These are phyloP conservation scores for Sandelia bainsii DNA, from an alignment of 2,797 vertebrate species.

Conservation along the genomic window DNA sequence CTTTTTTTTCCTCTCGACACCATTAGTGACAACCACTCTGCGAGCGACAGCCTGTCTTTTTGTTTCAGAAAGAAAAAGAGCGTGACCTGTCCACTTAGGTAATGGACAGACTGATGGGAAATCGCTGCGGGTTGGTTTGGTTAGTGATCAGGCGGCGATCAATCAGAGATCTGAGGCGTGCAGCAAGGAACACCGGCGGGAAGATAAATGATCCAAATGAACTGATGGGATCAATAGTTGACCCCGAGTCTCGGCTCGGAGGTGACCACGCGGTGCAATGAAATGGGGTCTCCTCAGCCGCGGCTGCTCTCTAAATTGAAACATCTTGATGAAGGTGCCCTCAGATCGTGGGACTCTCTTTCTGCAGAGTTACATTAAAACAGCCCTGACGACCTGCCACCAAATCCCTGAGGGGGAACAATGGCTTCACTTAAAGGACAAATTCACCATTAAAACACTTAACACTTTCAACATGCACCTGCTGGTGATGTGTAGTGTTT, in stretches of 20 bases:
- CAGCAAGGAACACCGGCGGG: neutral
- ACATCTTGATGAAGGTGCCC: slow-evolving; percentile 51
- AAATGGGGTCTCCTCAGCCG: slow-evolving; percentile 22
- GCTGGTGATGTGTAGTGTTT: neutral
- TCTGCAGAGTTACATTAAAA: slow-evolving; percentile 10
- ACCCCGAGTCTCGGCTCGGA: slow-evolving; percentile 26
- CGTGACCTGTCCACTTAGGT: slow-evolving; percentile 35
- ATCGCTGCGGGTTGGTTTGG: slow-evolving; percentile 25
- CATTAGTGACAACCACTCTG: neutral
- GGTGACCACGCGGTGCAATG: slow-evolving; percentile 12
- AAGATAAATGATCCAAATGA: slow-evolving; percentile 51
- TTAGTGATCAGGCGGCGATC: slow-evolving; percentile 48
- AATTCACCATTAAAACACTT: slow-evolving; percentile 20
- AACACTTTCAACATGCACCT: neutral
- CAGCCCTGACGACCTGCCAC: slow-evolving; percentile 17
- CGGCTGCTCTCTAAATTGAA: slow-evolving; percentile 1
- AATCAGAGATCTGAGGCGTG: slow-evolving; percentile 21
- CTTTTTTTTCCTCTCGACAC: neutral
- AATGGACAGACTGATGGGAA: slow-evolving; percentile 57
- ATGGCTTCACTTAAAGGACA: slow-evolving; percentile 32
- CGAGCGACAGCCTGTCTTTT: neutral
- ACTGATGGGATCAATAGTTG: slow-evolving; percentile 53
- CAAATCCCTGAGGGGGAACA: slow-evolving; percentile 1
- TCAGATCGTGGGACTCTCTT: neutral
- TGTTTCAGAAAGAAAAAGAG: slow-evolving; percentile 4